Conservation (phyloP, 1,140 invertebrate genomes). For the Bombus soroeensis region DNA sequence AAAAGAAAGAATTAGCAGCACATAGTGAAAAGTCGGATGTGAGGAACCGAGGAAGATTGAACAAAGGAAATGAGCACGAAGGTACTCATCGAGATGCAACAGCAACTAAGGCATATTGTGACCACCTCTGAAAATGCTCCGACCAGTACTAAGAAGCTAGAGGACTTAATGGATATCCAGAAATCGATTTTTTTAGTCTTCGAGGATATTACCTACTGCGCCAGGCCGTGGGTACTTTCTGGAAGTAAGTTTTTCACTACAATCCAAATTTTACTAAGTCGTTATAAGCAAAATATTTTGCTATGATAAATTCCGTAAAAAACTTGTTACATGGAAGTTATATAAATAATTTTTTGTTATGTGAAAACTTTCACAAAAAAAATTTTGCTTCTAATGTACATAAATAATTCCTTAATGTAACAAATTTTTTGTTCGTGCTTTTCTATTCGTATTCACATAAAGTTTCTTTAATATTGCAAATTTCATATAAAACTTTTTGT, state of each 20-base stretch:
- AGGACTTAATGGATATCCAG: slow-evolving; percentile 29
- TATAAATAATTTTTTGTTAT: not conserved
- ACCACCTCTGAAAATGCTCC: slow-evolving; percentile 7
- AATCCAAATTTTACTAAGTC: not conserved
- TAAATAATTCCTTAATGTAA: too few relatives aligned
- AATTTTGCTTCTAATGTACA: too few relatives aligned
- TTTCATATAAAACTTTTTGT: not conserved
- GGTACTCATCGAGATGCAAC: slow-evolving; percentile 48
- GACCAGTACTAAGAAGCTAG: slow-evolving; percentile 33
- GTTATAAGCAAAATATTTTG: not conserved
- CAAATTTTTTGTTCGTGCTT: too few relatives aligned
- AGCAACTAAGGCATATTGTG: slow-evolving; percentile 15
- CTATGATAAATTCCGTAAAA: not conserved
- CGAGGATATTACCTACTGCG: slow-evolving; percentile 69
- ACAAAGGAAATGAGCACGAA: slow-evolving; percentile 35
- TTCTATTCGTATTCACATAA: too few relatives aligned
- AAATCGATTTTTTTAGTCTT: slow-evolving; percentile 71
- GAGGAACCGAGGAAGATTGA: not conserved
- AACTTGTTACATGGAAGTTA: too few relatives aligned
- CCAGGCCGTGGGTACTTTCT: slow-evolving; percentile 63
- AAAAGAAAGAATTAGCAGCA: not conserved
- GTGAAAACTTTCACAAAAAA: not conserved
- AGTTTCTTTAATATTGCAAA: not conserved
- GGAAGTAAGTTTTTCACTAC: slow-evolving; percentile 62
- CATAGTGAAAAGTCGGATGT: slow-evolving; percentile 23